Conservation (phyloP, 2,888 invertebrate species). For the Conistra vaccinii region DNA sequence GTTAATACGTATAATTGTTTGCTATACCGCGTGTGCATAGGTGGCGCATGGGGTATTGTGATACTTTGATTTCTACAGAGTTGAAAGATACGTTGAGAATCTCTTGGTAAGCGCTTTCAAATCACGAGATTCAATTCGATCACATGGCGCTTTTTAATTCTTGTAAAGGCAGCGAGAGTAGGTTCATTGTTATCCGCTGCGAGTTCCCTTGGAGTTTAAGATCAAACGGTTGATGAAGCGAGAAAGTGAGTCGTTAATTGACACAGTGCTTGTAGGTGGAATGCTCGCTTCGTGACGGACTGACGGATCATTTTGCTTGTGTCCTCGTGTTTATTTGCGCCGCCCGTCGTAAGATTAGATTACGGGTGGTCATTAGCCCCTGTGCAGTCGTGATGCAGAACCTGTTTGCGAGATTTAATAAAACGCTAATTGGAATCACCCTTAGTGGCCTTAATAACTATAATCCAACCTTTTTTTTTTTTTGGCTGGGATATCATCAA, state of each 20-base stretch:
- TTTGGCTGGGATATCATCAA: too few relatives aligned
- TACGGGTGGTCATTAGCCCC: slow-evolving; percentile 86
- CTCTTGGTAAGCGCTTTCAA: slow-evolving; percentile 27
- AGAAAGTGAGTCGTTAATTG: slow-evolving; percentile 63
- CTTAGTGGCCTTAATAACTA: slow-evolving; percentile 48
- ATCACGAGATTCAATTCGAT: slow-evolving; percentile 25
- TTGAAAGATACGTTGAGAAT: slow-evolving; percentile 33
- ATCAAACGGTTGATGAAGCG: slow-evolving; percentile 45
- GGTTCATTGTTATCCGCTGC: slow-evolving; percentile 35
- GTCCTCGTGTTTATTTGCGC: slow-evolving; percentile 73
- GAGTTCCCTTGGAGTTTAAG: slow-evolving; percentile 35
- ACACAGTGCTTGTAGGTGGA: slow-evolving; percentile 58
- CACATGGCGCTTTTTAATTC: slow-evolving; percentile 20
- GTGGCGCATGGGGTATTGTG: slow-evolving; percentile 14
- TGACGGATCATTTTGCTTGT: slow-evolving; percentile 69
- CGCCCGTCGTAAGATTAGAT: slow-evolving; percentile 83
- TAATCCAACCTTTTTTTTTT: too few relatives aligned
- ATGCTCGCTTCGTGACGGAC: slow-evolving; percentile 58
- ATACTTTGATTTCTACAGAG: slow-evolving; percentile 35
- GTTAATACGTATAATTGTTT: slow-evolving; percentile 49
- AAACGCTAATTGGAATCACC: slow-evolving; percentile 69
- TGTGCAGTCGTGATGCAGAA: slow-evolving; percentile 76
- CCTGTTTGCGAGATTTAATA: slow-evolving; percentile 77
- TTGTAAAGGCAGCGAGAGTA: slow-evolving; percentile 8
- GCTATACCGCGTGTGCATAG: slow-evolving; percentile 14